phyloP scores from a whole-genome alignment of 1,140 invertebrate species.

The Pseudomyrmex cubaensis region DNA sequence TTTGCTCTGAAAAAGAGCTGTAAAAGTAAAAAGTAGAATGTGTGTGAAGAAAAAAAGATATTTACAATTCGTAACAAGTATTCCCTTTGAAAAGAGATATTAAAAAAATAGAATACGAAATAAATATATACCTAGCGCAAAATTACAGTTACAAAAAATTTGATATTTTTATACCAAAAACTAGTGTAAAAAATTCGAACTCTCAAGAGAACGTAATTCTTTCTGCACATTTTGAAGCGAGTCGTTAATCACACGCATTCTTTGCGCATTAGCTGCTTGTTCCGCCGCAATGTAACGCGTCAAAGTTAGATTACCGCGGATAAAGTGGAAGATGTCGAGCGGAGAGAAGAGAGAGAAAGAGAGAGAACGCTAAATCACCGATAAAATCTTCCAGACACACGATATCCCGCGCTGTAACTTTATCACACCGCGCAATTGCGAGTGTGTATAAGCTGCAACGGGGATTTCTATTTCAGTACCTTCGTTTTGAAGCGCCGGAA shows the following conservation, averaged over 20 bases:
- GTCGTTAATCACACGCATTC: conserved; percentile 13
- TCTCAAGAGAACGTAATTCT: too few species aligned
- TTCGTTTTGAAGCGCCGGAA: not conserved
- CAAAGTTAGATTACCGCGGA: conserved; percentile 28
- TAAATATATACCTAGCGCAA: too few species aligned
- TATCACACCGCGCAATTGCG: conserved; percentile 4
- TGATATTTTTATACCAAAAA: too few species aligned
- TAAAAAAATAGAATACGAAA: too few species aligned
- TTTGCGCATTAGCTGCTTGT: conserved; percentile 1
- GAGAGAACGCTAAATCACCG: conserved; percentile 27
- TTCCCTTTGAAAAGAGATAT: too few species aligned
- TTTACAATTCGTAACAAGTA: not conserved
- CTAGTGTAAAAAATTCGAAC: too few species aligned
- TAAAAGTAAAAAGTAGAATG: not conserved
- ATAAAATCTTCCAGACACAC: conserved; percentile 35
- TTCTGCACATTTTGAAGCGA: not conserved
- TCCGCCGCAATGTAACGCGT: conserved; percentile 10
- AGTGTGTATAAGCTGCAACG: not conserved
- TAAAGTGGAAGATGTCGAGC: conserved; percentile 19
- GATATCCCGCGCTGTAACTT: conserved; percentile 11
- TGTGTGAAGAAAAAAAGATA: not conserved
- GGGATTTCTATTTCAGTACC: not conserved
- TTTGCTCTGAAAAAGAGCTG: not conserved
- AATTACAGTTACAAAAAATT: too few species aligned
- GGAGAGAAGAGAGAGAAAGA: too few species aligned